Base-by-base conservation (phyloP, 2,888 invertebrate genomes). In the Melieria crassipennis region DNA sequence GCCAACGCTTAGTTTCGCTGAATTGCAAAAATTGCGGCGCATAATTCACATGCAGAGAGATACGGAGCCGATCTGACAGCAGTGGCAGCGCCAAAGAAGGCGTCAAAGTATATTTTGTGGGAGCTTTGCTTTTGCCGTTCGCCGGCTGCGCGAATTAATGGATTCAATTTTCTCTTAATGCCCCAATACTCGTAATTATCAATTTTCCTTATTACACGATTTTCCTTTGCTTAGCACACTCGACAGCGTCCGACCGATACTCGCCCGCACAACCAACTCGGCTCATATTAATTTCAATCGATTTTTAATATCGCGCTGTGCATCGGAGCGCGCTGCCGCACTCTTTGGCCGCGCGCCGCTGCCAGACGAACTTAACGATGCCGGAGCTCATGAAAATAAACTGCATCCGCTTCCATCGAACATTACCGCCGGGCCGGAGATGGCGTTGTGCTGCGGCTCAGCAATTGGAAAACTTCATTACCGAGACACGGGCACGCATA, bases 331-430 rank as follows among this genome's bases (percentile, higher is more conserved):
- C 5, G 16, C 10, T 5, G 43, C 50, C 52, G 60, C 45, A 13
- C 47, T 60, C 13, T 60, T 48, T n/a, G 10, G n/a, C 5, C 10
- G 4, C 2, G 47, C 30, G n/a, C 46, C 7, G 66, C 58, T 48
- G 66, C 46, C 58, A 42, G 55, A 16, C 4, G 13, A 45, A 50
- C n/a, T 57, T 67, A n/a, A 45, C 60, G 58, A 45, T 16, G 52
- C 48, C n/a, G 50, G 10, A 52, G 60, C 48, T 67, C 67, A 67
- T 67, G 60, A 67, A 67, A 67, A 67, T 67, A 67, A 67, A 67
- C 61, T 67, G 60, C 67, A 67, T 67, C 60, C 67, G 52, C 48
- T 67, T 67, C 45, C 67, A 60, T 61, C 30, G 67, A 45, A 60
- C 52, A 50, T 60, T 67, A 60, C 30, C 30, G 30, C 30, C 30